Base-by-base conservation (phyloP, 2,888 invertebrate genomes). In the Eugnorisma glareosa region DNA sequence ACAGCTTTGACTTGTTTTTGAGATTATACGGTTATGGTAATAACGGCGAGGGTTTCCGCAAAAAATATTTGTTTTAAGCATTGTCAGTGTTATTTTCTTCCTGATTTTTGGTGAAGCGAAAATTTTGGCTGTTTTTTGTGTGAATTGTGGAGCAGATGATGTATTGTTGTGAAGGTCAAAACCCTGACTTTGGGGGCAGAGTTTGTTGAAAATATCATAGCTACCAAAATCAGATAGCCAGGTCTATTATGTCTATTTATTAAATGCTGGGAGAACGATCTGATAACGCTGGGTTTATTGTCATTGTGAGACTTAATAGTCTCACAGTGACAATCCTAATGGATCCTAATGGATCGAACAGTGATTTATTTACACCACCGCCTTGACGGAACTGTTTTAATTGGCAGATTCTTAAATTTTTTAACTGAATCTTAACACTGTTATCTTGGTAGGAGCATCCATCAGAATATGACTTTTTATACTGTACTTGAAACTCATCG, bases 1-100 rank as follows among this genome's bases (percentile, higher is more conserved):
- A 88, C 83, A 77, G 73, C 77, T 75, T 75, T 75, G 80, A 73
- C 76, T 88, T 88, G 82, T 84, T 87, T 87, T 75, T 72, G 73
- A 63, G 79, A 82, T 86, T 82, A 82, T 77, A 82, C 82, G 66
- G 84, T 74, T 79, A 84, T 86, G 84, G 69, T 80, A 88, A 88
- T 86, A 72, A 84, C 48, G 67, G 35, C n/a, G 81, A 66, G 73
- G 73, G 69, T 72, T 51, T 57, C 24, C 37, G 54, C 69, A 79
- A 81, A 84, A 85, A 84, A 86, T 84, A 84, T 85, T 85, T 83
- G 86, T 57, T 73, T 73, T 59, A 83, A 73, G 54, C 73, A 75
- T 74, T 84, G 84, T 59, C 78, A 59, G 75, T 73, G 43, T 86
- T 86, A 71, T 85, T 83, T 81, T 81, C 75, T 75, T 69, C 13